phyloP scores from a whole-genome alignment of 92 coral and sea anemone species.

The Phenganax stokvisi region DNA sequence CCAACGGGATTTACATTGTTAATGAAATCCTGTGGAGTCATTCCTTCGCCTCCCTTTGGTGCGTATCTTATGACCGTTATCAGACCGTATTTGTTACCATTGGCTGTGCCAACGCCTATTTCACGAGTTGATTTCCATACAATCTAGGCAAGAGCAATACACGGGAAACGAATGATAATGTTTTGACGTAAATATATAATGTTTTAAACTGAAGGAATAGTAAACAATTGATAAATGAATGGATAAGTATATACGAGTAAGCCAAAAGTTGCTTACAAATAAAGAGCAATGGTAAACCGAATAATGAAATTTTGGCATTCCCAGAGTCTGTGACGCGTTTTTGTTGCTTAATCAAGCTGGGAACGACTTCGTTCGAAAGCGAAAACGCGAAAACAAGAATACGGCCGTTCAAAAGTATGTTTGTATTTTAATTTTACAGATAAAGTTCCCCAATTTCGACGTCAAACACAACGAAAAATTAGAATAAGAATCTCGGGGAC shows the following conservation, averaged over 20 bases:
- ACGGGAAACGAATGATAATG: neutral
- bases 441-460: neutral
- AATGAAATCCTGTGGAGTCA: conserved; percentile 45
- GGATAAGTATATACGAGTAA: neutral
- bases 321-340: neutral
- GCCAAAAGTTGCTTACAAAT: no score
- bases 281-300: no score
- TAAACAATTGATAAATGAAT: neutral
- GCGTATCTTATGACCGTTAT: conserved; percentile 82
- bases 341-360: neutral
- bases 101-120: conserved; percentile 82
- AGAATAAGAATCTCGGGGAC: no score
- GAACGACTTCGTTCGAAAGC: conserved; percentile 1
- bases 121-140: conserved; percentile 75
- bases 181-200: neutral
- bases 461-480: no score
- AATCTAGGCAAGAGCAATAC: conserved; percentile 49
- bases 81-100: conserved; percentile 64
- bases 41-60: conserved; percentile 61
- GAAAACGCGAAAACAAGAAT: neutral
- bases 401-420: neutral
- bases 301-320: neutral
- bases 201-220: neutral
- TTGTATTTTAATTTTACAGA: neutral
- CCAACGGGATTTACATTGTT: conserved; percentile 63